A percentile compares a stretch with the other conserved stretches of the same genome.
These are phyloP conservation scores for Monopterus albus DNA, from an alignment of 2,113 vertebrate species.

Conservation along the genomic window DNA sequence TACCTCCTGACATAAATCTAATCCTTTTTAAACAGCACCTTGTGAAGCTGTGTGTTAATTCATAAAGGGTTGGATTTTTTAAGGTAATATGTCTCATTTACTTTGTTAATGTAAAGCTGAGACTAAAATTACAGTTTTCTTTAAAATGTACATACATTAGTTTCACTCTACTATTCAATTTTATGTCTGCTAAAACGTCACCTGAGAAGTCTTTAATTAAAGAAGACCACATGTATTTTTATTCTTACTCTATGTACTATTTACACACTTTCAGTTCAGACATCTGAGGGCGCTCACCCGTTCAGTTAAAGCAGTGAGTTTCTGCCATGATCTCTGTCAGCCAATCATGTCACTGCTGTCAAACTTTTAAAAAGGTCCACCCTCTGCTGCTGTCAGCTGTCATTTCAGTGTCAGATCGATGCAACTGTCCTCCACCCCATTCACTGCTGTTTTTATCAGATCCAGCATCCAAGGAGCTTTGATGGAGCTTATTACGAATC, in stretches of 20 bases:
- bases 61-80: neutral
- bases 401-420: constrained; percentile 9
- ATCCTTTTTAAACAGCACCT: constrained; percentile 16
- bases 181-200: too few relatives aligned
- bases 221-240: constrained; percentile 1
- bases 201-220: too few relatives aligned
- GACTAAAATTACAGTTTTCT: too few relatives aligned
- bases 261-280: neutral
- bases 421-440: neutral
- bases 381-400: constrained; percentile 1
- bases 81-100: neutral
- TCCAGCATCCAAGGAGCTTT: neutral
- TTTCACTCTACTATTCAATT: too few relatives aligned
- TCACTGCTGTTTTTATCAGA: neutral
- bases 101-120: too few relatives aligned
- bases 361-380: neutral
- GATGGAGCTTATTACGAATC: neutral
- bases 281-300: neutral
- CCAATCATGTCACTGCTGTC: neutral
- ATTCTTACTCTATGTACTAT: neutral
- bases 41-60: neutral
- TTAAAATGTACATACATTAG: too few relatives aligned
- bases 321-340: neutral
- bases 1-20: constrained; percentile 11
- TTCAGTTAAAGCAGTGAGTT: neutral